Conservation (phyloP, 2,113 vertebrate genomes). For the Oxyruncus cristatus region DNA sequence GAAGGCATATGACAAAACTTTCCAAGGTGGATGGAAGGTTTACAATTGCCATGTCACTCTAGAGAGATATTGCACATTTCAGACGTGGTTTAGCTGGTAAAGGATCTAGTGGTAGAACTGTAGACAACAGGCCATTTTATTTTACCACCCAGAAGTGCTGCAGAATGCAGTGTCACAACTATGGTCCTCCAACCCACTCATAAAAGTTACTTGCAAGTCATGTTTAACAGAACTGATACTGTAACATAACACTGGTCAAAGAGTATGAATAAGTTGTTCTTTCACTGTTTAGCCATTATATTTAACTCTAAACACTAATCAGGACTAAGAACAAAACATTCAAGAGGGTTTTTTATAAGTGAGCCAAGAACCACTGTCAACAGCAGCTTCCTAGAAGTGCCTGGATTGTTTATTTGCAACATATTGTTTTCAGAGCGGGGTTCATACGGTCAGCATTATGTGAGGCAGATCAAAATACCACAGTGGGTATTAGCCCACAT, state of each 20-base stretch:
- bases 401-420: neutral
- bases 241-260: neutral
- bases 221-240: neutral
- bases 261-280: neutral
- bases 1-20: neutral
- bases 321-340: neutral
- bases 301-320: neutral
- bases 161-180: neutral
- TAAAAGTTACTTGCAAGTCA: neutral
- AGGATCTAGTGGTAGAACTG: neutral
- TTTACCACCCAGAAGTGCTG: neutral
- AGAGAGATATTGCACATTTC: neutral
- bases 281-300: neutral
- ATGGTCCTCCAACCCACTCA: neutral
- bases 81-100: neutral
- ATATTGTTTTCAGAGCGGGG: neutral
- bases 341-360: neutral
- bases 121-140: neutral
- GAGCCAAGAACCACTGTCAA: neutral
- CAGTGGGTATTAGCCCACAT: neutral
- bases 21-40: neutral
- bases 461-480: neutral
- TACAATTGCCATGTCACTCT: too few relatives aligned
- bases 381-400: neutral
- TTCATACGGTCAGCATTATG: neutral